Evolutionary conservation across 2,797 vertebrate species (phyloP).

Genomic region (Periophthalmus magnuspinnatus): DNA sequence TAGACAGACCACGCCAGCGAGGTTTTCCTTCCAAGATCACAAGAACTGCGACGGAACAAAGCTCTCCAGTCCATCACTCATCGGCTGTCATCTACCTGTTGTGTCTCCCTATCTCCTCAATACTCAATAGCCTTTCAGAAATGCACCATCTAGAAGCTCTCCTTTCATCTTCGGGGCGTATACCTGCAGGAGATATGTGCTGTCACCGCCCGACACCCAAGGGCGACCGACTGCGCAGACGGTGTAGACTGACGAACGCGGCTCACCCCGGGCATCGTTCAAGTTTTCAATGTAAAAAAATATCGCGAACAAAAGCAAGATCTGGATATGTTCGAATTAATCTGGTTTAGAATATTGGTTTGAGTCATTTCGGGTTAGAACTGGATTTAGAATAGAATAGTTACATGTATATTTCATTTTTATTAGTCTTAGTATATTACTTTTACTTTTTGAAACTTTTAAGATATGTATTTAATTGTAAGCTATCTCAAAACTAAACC

Average conservation of each 20-base stretch:
- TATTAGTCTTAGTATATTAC: too few relatives aligned
- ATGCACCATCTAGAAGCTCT: conserved; percentile 55
- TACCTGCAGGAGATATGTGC: conserved; percentile 71
- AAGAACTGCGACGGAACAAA: conserved; percentile 60
- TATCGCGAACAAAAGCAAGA: conserved; percentile 53
- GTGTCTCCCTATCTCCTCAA: conserved; percentile 52
- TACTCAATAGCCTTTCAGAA: conserved; percentile 49
- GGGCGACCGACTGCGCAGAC: conserved; percentile 48
- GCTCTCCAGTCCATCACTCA: conserved; percentile 64
- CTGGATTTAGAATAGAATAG: not conserved
- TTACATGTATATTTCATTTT: too few relatives aligned
- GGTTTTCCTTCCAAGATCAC: conserved; percentile 64
- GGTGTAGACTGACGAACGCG: conserved; percentile 62
- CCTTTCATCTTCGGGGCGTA: conserved; percentile 61
- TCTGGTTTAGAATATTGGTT: not conserved
- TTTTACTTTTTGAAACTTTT: not conserved
- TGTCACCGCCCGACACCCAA: conserved; percentile 65
- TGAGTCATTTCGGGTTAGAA: not conserved
- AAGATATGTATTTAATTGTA: too few relatives aligned
- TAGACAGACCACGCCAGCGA: conserved; percentile 47
- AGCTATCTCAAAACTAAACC: conserved; percentile 17
- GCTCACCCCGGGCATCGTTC: conserved; percentile 59
- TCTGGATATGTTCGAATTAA: conserved; percentile 56
- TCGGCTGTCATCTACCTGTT: conserved; percentile 64
- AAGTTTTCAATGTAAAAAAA: conserved; percentile 66